Evolutionary conservation across 2,888 invertebrate genomes (phyloP), one percentile per base, ranked within the genome.

Genomic region (Bombyx huttoni): DNA sequence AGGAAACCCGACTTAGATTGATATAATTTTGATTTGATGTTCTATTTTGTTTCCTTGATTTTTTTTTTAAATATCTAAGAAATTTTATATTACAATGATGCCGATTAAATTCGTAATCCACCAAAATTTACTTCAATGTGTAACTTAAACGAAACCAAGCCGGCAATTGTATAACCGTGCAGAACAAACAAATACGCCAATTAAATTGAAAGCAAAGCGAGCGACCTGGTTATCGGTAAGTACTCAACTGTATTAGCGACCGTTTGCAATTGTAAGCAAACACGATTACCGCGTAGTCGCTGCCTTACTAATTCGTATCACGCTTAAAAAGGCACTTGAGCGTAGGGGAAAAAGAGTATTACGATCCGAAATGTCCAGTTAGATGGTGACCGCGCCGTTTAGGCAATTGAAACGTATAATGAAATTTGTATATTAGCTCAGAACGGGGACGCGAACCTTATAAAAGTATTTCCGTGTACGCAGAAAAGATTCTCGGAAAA

Each of bases 181-280:
- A 59, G 59, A 67, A 66, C 65, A 60, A 65, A 69, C 64, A 68
- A 71, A 68, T 67, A 69, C 65, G 66, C 62, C 70, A 73, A 75
- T 74, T 72, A 73, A 74, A 69, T 60, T 61, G 64, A 68, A 68
- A 71, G 69, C 68, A 71, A 76, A 78, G 68, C 65, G 68, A 68
- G 67, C 62, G 65, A 69, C 67, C 65, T 68, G 65, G 66, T 65
- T 74, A 80, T 81, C 79, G 79, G 77, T 75, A 74, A 74, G 72
- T 68, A 73, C 71, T 76, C 72, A 64, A 65, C 63, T 63, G 69
- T 73, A 74, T 77, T 72, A 75, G 69, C 59, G 65, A 65, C 72
- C 69, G 77, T 75, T 82, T 78, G 79, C 76, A 78, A 82, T 81
- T 83, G 78, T 81, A 81, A 82, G 71, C 69, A 73, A 73, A 74